A percentile compares a stretch with the other conserved stretches of the same genome.
These are phyloP conservation scores for Bradypus variegatus DNA, from an alignment of 2,797 vertebrate genomes.

Conservation along the genomic window DNA sequence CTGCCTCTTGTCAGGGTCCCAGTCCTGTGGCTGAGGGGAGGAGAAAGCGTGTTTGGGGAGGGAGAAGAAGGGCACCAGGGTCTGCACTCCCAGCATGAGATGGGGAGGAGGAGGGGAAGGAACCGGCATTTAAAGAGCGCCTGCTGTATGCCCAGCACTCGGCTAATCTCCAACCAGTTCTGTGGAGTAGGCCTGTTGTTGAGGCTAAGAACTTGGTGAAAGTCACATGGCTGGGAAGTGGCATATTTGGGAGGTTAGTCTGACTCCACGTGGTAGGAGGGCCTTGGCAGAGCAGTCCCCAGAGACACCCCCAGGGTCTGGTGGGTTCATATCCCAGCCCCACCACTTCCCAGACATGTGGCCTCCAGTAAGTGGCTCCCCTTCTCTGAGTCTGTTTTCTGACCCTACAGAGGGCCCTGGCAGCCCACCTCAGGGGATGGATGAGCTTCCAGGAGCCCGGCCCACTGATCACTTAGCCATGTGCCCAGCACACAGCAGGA, in stretches of 20 bases:
- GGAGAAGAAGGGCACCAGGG: not conserved
- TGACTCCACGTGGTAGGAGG: not conserved
- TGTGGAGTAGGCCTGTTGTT: rapidly evolving
- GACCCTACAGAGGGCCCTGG: too few species aligned
- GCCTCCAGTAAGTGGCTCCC: not conserved
- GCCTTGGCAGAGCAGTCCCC: not conserved
- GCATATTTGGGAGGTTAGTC: not conserved
- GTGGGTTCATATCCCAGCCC: not conserved
- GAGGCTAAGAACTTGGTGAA: not conserved
- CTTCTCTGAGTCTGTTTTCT: not conserved
- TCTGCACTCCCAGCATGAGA: not conserved
- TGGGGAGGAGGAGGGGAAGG: not conserved
- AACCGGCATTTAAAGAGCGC: not conserved
- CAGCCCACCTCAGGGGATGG: not conserved
- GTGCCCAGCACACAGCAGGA: rapidly evolving
- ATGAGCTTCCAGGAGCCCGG: not conserved
- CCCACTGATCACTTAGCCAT: not conserved
- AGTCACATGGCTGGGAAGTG: not conserved
- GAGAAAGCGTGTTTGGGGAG: too few species aligned
- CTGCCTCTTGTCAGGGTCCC: constrained; percentile 62
- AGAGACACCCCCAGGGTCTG: not conserved
- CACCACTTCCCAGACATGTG: not conserved
- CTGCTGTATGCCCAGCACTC: not conserved
- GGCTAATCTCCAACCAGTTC: not conserved
- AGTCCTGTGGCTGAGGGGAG: constrained; percentile 58